These are phyloP conservation scores for Aurelia sp. DNA, from an alignment of 30 jellyfish, hydroid and myxozoan genomes.

Conservation along the genomic window DNA sequence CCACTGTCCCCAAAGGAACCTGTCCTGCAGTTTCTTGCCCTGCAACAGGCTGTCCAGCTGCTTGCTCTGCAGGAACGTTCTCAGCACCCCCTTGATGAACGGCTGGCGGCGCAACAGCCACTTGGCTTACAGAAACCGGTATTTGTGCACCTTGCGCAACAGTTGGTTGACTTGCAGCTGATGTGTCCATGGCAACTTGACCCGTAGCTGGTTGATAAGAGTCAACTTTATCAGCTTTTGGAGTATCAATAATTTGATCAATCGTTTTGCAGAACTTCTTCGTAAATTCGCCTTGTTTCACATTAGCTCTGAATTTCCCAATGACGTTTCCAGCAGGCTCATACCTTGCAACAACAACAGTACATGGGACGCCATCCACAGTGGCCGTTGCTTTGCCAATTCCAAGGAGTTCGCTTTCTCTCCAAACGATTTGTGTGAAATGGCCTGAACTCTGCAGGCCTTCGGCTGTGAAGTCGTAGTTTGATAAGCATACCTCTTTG, in stretches of 20 bases:
- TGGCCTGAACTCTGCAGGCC: slow-evolving; percentile 65
- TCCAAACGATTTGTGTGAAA: slow-evolving; percentile 86
- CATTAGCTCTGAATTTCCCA: slow-evolving; percentile 69
- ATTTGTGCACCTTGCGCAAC: too few species aligned
- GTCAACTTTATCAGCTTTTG: slow-evolving; percentile 22
- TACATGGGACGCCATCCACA: slow-evolving; percentile 61
- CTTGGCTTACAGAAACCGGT: too few species aligned
- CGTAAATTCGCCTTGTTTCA: slow-evolving; percentile 69
- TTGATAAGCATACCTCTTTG: slow-evolving; percentile 60
- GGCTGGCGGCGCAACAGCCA: too few species aligned
- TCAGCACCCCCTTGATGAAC: too few species aligned
- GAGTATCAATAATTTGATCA: slow-evolving; percentile 29
- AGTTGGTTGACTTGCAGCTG: too few species aligned
- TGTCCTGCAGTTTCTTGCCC: too few species aligned
- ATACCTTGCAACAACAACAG: slow-evolving; percentile 77
- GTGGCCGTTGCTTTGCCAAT: slow-evolving; percentile 69
- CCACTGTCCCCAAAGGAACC: too few species aligned
- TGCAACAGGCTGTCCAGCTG: too few species aligned
- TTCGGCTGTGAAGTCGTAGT: slow-evolving; percentile 60
- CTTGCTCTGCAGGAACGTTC: too few species aligned
- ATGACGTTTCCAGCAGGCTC: slow-evolving; percentile 83
- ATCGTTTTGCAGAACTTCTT: slow-evolving; percentile 59
- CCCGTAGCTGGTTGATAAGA: not conserved
- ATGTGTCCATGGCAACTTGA: too few species aligned
- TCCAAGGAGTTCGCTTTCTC: slow-evolving; percentile 59